These are phyloP conservation scores for Sisyra nigra DNA, from an alignment of 2,888 invertebrate genomes.

Conservation along the genomic window DNA sequence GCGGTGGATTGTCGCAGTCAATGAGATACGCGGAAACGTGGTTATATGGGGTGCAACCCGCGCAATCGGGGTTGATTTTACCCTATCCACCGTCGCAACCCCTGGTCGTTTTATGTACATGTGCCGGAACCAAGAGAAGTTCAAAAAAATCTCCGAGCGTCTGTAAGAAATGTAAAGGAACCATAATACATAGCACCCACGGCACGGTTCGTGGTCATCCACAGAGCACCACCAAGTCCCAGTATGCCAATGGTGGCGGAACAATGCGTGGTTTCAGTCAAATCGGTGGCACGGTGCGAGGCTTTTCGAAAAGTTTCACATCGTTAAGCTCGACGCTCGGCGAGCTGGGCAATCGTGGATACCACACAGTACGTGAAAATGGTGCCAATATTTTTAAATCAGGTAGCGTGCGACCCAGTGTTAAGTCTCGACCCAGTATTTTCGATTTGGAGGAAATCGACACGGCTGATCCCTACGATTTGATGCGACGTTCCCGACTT, in stretches of 20 bases:
- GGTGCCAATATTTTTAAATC: conserved; percentile 3
- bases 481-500: conserved; percentile 62
- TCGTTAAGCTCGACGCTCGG: not conserved
- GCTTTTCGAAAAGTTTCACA: conserved; percentile 33
- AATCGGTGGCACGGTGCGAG: conserved; percentile 35
- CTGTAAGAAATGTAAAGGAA: conserved; percentile 73
- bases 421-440: conserved; percentile 44
- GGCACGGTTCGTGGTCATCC: conserved; percentile 2
- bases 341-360: not conserved
- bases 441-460: conserved; percentile 37
- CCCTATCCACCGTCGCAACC: conserved; percentile 42
- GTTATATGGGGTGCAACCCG: conserved; percentile 64
- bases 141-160: conserved; percentile 56
- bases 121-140: conserved; percentile 56
- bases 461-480: conserved; percentile 59
- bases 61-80: conserved; percentile 30
- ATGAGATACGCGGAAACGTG: conserved; percentile 77
- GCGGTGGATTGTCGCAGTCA: conserved; percentile 60
- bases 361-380: conserved; percentile 5
- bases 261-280: conserved; percentile 17
- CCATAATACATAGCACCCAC: conserved; percentile 43
- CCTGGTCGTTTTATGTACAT: conserved; percentile 64
- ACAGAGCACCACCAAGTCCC: not conserved
- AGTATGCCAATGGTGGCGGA: conserved; percentile 9
- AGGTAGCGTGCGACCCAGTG: not conserved